These are phyloP conservation scores for Vulpes ferrilata DNA, from an alignment of 2,113 vertebrate species.

Conservation along the genomic window DNA sequence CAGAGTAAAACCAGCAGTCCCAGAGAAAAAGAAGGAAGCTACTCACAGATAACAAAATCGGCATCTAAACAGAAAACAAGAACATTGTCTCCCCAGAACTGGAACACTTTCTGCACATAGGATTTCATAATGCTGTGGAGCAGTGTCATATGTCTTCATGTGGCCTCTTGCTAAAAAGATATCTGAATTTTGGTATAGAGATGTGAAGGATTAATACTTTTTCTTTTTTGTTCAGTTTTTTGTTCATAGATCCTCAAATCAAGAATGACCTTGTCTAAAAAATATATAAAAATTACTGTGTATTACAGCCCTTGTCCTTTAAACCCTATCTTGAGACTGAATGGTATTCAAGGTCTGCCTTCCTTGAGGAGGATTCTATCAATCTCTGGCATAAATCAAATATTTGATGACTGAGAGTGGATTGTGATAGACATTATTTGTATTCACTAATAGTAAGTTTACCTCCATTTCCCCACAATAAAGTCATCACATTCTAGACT, in stretches of 20 bases:
- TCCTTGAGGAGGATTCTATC: fast-evolving
- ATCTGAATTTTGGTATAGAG: not conserved
- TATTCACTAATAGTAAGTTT: not conserved
- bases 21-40: not conserved
- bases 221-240: not conserved
- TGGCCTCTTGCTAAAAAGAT: not conserved
- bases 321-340: not conserved
- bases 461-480: not conserved
- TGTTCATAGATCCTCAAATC: not conserved
- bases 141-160: not conserved
- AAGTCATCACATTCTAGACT: not conserved
- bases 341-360: not conserved
- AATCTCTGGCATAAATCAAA: not conserved
- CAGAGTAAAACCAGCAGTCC: not conserved
- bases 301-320: not conserved
- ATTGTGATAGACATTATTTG: not conserved
- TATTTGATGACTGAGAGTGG: not conserved
- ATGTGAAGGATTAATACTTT: not conserved
- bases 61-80: not conserved
- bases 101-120: not conserved
- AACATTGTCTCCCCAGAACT: not conserved
- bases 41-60: not conserved
- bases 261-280: not conserved
- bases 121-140: not conserved
- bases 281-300: not conserved